A percentile compares a stretch with the other conserved stretches of the same genome.
Conservation (phyloP, 2,113 vertebrate genomes). For the Chascanopsetta lugubris region DNA sequence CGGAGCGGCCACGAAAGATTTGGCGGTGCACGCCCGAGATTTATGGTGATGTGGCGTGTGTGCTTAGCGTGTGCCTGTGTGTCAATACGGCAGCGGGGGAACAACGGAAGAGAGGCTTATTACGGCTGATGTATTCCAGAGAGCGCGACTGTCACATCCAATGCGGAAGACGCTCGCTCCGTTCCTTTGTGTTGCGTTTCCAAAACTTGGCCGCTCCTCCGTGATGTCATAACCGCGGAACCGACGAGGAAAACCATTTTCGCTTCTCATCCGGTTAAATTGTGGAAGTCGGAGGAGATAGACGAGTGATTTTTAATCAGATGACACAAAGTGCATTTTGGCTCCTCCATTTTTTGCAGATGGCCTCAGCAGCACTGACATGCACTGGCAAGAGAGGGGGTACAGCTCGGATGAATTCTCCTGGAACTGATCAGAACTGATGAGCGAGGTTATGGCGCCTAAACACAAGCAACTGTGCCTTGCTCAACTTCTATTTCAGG, state of each 20-base stretch:
- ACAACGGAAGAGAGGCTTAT: conserved; percentile 51
- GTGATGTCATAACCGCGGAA: conserved; percentile 34
- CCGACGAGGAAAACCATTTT: conserved; percentile 26
- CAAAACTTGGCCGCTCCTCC: conserved; percentile 54
- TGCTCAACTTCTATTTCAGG: too few relatives aligned
- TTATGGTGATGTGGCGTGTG: conserved; percentile 41
- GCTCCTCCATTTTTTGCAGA: neutral
- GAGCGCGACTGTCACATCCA: conserved; percentile 64
- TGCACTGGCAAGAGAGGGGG: conserved; percentile 16
- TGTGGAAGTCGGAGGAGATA: conserved; percentile 20
- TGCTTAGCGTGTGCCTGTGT: conserved; percentile 12
- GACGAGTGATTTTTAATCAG: neutral
- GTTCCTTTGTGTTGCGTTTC: conserved; percentile 56
- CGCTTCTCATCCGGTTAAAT: conserved; percentile 25
- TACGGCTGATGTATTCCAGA: conserved; percentile 71
- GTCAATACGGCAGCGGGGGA: conserved; percentile 27
- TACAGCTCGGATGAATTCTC: conserved; percentile 1
- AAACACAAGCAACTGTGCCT: too few relatives aligned
- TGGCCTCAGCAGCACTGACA: conserved; percentile 3
- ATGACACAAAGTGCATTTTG: conserved; percentile 2
- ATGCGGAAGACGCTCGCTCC: conserved; percentile 56
- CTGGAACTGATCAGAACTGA: neutral
- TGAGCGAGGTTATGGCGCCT: neutral
- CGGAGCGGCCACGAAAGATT: conserved; percentile 46
- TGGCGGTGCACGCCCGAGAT: conserved; percentile 55